phyloP scores from a whole-genome alignment of 1,140 invertebrate species.

The Zeugodacus cucurbitae region DNA sequence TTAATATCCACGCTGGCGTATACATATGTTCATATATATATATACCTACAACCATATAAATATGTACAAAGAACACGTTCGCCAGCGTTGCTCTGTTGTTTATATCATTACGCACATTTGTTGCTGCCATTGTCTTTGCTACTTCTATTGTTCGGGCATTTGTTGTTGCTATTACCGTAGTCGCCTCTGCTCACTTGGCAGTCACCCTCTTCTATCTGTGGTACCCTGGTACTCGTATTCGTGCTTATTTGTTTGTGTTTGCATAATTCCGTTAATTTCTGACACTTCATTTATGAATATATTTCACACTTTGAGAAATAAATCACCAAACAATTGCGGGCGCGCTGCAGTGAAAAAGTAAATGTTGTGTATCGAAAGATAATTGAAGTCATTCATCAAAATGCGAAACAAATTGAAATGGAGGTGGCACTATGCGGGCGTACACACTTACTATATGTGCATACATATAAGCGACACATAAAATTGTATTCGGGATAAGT shows the following conservation, averaged over 20 bases:
- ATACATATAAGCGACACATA: not conserved
- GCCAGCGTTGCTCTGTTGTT: not conserved
- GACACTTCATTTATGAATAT: constrained; percentile 24
- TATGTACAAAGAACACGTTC: too few species aligned
- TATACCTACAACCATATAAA: too few species aligned
- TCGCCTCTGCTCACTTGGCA: not conserved
- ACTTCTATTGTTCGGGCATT: not conserved
- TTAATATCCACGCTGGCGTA: not conserved
- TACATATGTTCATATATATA: too few species aligned
- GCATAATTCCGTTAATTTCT: constrained; percentile 17
- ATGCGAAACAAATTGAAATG: not conserved
- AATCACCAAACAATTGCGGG: not conserved
- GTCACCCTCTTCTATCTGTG: not conserved
- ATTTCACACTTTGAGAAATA: constrained; percentile 8
- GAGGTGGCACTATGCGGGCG: not conserved
- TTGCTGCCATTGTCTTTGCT: not conserved
- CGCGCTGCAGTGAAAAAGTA: not conserved
- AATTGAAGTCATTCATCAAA: constrained; percentile 28
- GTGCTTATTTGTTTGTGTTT: not conserved
- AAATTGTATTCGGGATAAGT: too few species aligned
- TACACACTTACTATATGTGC: not conserved
- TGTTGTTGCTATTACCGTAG: not conserved
- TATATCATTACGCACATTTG: not conserved
- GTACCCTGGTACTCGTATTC: too few species aligned
- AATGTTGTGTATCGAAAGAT: constrained; percentile 37